Base-by-base conservation (phyloP, 2,888 invertebrate genomes). In the Netelia virgata region DNA sequence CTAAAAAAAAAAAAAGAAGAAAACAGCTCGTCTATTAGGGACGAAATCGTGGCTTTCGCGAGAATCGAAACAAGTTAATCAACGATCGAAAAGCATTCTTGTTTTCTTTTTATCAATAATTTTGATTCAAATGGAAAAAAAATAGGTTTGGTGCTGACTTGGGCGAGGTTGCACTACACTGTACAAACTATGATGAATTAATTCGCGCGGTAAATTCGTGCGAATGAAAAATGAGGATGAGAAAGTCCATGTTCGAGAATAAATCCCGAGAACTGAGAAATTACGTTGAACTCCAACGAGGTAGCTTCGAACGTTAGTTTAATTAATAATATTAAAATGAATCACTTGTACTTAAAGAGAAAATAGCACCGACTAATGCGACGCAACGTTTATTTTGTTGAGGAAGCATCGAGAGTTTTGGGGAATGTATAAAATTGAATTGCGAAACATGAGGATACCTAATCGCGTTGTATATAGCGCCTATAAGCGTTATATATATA, bases 391-490 rank as follows among this genome's bases (percentile, higher is more conserved):
- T 80, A 74, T 77, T 76, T 77, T 84, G 47, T 66, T 69, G 59
- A 59, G 63, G 63, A 63, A 18, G 68, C 64, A 57, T 57, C 43
- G 14, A 57, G 28, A 57, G 28, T 70, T 63, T 75, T 78, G 69
- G 59, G 74, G 43, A 75, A 78, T 81, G 80, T 81, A 75, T 77
- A 86, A 74, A 69, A 70, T 73, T 66, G 63, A 73, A 63, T 69
- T 68, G 63, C 61, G 55, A 77, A 77, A 81, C 59, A 57, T 79
- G 79, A 78, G 50, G 75, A 78, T 79, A 78, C 61, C 79, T 64
- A 82, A 70, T 72, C 72, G 66, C 83, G 61, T 84, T 82, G 81
- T 84, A 83, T 78, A 81, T 68, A 76, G n/a, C n/a, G n/a, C n/a
- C n/a, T n/a, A n/a, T n/a, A n/a, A n/a, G n/a, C n/a, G n/a, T n/a